Percentiles rank a stretch among this genome's conserved stretches.
Conservation (phyloP, 2,888 invertebrate species). For the Drosophila picticornis region DNA sequence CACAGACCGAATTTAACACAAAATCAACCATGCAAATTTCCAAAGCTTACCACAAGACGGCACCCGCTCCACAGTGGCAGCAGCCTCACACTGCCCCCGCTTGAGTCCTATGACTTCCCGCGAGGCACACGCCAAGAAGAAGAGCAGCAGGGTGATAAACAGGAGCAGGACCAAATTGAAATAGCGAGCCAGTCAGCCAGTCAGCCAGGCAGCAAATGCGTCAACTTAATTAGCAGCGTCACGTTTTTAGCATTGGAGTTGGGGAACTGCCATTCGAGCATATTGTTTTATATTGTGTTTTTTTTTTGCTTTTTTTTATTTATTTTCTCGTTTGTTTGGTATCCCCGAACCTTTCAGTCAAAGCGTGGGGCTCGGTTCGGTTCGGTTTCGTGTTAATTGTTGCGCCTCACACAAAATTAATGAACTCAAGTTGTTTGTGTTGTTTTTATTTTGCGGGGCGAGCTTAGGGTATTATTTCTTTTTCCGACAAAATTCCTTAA, state of each 20-base stretch:
- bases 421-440: constrained; percentile 75
- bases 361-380: constrained; percentile 35
- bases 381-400: constrained; percentile 78
- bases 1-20: constrained; percentile 38
- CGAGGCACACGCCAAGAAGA: constrained; percentile 39
- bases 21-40: constrained; percentile 79
- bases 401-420: constrained; percentile 80
- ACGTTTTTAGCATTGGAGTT: constrained; percentile 56
- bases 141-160: constrained; percentile 12
- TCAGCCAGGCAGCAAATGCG: constrained; percentile 70
- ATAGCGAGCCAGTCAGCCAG: constrained; percentile 48
- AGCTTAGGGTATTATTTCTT: constrained; percentile 33
- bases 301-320: constrained; percentile 15
- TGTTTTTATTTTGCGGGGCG: constrained; percentile 60
- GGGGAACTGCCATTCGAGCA: constrained; percentile 47
- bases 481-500: constrained; percentile 62
- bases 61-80: background rate
- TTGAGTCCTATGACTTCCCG: constrained; percentile 27
- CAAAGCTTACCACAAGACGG: constrained; percentile 66
- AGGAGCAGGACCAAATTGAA: constrained; percentile 35
- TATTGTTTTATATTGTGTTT: constrained; percentile 74
- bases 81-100: background rate
- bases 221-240: constrained; percentile 81
- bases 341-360: constrained; percentile 9
- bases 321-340: constrained; percentile 7